Conservation (phyloP, 2,888 invertebrate genomes). For the Odontomyia ornata region DNA sequence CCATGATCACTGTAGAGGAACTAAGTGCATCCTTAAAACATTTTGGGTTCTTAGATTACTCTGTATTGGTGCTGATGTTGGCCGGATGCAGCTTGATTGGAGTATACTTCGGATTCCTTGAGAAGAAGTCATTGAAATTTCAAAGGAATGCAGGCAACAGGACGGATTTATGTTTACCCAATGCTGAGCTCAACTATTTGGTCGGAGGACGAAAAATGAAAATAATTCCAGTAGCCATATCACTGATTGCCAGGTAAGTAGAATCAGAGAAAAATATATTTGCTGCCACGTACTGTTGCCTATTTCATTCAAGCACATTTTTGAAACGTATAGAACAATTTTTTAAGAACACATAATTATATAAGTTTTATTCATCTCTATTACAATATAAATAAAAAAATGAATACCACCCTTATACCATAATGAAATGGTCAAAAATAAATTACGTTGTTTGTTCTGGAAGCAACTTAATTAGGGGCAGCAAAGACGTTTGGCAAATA, state of each 20-base stretch:
- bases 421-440: not conserved
- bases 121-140: slow-evolving; percentile 64
- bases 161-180: slow-evolving; percentile 58
- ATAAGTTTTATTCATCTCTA: not conserved
- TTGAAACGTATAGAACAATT: too few species aligned
- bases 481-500: not conserved
- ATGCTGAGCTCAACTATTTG: slow-evolving; percentile 72
- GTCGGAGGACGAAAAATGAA: slow-evolving; percentile 85
- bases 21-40: slow-evolving; percentile 68
- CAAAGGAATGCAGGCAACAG: slow-evolving; percentile 48
- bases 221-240: slow-evolving; percentile 83
- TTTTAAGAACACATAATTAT: too few species aligned
- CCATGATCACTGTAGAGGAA: slow-evolving; percentile 56
- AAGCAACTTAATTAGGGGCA: not conserved
- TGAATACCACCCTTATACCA: not conserved
- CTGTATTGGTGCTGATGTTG: slow-evolving; percentile 80
- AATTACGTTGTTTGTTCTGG: slow-evolving; percentile 3
- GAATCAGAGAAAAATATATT: too few species aligned
- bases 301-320: too few species aligned
- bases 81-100: slow-evolving; percentile 81
- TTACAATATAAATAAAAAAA: not conserved
- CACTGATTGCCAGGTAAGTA: slow-evolving; percentile 82
- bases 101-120: slow-evolving; percentile 81
- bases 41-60: slow-evolving; percentile 79
- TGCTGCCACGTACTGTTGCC: too few species aligned